Conservation (phyloP, 2,888 invertebrate genomes). For the Alitta virens region DNA sequence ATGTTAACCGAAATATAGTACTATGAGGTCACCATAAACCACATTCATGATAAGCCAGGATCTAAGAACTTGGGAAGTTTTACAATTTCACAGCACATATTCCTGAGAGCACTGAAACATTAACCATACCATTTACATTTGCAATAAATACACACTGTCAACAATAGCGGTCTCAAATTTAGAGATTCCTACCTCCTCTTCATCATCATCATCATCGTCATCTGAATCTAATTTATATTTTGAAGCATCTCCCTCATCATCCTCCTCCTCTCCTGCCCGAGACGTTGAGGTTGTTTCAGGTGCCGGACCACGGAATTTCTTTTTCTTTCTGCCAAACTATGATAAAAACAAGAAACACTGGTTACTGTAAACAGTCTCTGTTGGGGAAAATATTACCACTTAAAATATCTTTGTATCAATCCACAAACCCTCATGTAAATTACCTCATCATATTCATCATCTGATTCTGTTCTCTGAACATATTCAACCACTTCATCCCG, state of each 20-base stretch:
- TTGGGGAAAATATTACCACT: no score
- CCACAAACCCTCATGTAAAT: not conserved
- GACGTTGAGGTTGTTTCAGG: not conserved
- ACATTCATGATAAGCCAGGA: no score
- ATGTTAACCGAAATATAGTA: no score
- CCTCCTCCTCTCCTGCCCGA: constrained; percentile 8
- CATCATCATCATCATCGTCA: constrained; percentile 32
- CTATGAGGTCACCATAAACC: no score
- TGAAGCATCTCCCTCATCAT: constrained; percentile 36
- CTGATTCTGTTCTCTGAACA: constrained; percentile 72
- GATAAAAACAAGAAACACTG: constrained; percentile 11
- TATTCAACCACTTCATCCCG: constrained; percentile 90
- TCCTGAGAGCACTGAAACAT: no score
- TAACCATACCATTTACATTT: no score
- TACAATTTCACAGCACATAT: no score
- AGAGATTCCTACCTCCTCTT: constrained; percentile 22
- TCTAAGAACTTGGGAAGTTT: no score
- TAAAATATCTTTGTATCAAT: no score
- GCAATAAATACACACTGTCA: no score
- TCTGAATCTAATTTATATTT: constrained; percentile 42
- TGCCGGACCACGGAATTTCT: constrained; percentile 42
- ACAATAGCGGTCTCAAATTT: not conserved
- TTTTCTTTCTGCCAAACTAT: constrained; percentile 61
- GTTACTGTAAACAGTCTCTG: not conserved
- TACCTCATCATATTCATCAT: constrained; percentile 96